phyloP scores from a whole-genome alignment of 2,888 invertebrate species.

The Tortricodes alternella region DNA sequence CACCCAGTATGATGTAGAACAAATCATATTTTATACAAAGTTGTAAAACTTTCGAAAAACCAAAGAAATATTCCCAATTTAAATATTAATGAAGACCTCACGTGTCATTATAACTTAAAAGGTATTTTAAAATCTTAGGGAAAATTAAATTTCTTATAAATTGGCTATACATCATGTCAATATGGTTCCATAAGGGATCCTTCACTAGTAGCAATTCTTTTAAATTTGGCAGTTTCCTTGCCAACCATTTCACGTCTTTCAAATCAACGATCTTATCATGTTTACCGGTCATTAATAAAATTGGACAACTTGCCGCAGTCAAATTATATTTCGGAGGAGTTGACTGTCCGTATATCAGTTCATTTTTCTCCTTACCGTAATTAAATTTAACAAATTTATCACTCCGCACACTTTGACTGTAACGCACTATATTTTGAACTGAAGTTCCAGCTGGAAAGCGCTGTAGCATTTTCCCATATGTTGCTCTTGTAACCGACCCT shows the following conservation, averaged over 20 bases:
- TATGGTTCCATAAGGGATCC: conserved; percentile 49
- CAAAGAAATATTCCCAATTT: no score
- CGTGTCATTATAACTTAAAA: conserved; percentile 9
- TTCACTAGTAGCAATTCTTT: conserved; percentile 73
- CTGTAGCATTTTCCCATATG: neutral
- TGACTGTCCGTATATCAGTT: conserved; percentile 1
- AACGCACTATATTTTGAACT: conserved; percentile 47
- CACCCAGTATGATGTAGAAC: no score
- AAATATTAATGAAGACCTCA: neutral
- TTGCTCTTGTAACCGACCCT: neutral
- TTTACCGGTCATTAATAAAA: conserved; percentile 14
- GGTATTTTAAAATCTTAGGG: conserved; percentile 12
- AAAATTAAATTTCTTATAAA: conserved; percentile 9
- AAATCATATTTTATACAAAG: no score
- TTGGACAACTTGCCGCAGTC: conserved; percentile 13
- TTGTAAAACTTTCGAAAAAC: no score
- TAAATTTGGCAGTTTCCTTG: conserved; percentile 68
- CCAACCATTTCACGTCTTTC: conserved; percentile 71
- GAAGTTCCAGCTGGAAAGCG: conserved; percentile 19
- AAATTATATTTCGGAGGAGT: conserved; percentile 25
- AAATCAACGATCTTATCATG: conserved; percentile 81
- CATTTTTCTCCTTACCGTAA: conserved; percentile 14
- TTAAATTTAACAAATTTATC: conserved; percentile 20
- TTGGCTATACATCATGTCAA: conserved; percentile 34
- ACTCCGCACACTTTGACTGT: conserved; percentile 50